Evolutionary conservation across 2,797 vertebrate species (phyloP), one percentile per base, ranked within the genome.

Genomic region (Remorina albescens): DNA sequence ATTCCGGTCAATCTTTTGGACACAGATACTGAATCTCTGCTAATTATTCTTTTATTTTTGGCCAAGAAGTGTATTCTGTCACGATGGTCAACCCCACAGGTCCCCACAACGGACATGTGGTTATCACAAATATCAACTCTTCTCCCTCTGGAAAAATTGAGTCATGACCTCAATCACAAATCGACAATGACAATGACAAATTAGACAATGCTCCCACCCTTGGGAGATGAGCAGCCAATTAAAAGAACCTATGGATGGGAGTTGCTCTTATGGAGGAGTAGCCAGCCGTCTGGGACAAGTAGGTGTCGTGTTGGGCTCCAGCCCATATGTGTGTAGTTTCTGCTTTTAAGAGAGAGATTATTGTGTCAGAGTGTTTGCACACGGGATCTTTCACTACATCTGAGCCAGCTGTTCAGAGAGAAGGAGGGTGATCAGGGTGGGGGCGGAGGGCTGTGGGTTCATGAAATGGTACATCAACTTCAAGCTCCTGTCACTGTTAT

Each of bases 171-270:
- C n/a, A n/a, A n/a, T n/a, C n/a, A n/a, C n/a, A n/a, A n/a, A n/a
- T n/a, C n/a, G n/a, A n/a, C n/a, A n/a, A n/a, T n/a, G n/a, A n/a
- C n/a, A n/a, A n/a, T n/a, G n/a, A n/a, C n/a, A n/a, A n/a, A n/a
- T n/a, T n/a, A 69, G 71, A 82, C 70, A 74, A 56, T 44, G 64
- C 70, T 64, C 21, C 61, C 62, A 78, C 85, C 76, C 78, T 0
- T 11, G 85, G 81, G 81, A 86, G 58, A 78, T n/a, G 42, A 55
- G 81, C 59, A 59, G 72, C 85, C 90, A 91, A 91, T 91, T 91
- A 91, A 86, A 90, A 80, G 42, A 62, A 74, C 63, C 75, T 47
- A 59, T 60, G 66, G 74, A 66, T 60, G 46, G 61, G 71, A 76
- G 69, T 56, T 37, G 46, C 55, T 79, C 59, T 66, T 15, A 5